Conservation (phyloP, 2,113 vertebrate species). For the Periophthalmodon schlosseri region DNA sequence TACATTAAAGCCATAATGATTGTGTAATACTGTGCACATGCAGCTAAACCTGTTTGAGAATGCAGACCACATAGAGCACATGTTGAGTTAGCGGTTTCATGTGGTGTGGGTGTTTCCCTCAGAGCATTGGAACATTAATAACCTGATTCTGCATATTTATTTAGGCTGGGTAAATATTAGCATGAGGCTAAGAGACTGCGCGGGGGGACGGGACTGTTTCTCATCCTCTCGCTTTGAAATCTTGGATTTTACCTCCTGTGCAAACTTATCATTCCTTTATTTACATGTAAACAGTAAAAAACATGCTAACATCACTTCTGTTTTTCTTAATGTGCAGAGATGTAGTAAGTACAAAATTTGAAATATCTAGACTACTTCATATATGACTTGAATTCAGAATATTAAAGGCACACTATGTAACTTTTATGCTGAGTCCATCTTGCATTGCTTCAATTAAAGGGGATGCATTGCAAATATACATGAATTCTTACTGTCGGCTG, state of each 20-base stretch:
- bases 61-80: not conserved
- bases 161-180: constrained; percentile 2
- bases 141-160: constrained; percentile 2
- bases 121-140: not conserved
- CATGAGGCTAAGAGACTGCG: not conserved
- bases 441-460: no score
- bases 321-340: not conserved
- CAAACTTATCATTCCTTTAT: not conserved
- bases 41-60: not conserved
- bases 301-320: not conserved
- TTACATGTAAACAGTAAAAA: not conserved
- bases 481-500: no score
- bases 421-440: no score
- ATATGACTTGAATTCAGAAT: no score
- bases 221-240: not conserved
- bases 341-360: no score
- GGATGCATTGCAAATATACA: no score
- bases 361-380: no score
- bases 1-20: no score
- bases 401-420: no score
- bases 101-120: not conserved
- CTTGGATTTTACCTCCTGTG: not conserved
- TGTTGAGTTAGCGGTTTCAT: not conserved
- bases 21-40: no score
- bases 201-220: not conserved